phyloP scores from a whole-genome alignment of 2,797 vertebrate species.

The Artibeus lituratus region DNA sequence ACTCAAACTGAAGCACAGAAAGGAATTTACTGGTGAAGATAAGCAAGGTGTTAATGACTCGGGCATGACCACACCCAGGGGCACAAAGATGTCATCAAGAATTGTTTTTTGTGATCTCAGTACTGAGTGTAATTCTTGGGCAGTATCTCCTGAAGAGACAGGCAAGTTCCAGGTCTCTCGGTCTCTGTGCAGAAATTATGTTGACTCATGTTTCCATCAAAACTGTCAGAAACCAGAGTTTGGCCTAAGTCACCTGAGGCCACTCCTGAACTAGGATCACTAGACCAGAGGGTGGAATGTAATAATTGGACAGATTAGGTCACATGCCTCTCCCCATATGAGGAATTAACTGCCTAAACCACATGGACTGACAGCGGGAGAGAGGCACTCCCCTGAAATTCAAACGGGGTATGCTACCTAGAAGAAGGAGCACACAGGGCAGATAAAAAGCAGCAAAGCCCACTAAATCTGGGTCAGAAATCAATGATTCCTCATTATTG shows the following conservation, averaged over 20 bases:
- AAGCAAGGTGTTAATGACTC: neutral
- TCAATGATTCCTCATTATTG: neutral
- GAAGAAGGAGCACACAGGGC: neutral
- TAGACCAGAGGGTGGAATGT: neutral
- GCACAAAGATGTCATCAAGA: neutral
- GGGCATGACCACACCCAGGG: neutral
- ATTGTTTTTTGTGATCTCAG: neutral
- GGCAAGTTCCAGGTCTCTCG: neutral
- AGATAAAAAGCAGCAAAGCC: neutral
- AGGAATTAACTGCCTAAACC: neutral
- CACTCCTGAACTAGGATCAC: neutral
- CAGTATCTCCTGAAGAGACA: neutral
- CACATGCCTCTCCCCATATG: neutral
- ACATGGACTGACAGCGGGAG: neutral
- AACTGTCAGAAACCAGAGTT: neutral
- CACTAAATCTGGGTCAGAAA: neutral
- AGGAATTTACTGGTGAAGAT: neutral
- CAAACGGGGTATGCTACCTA: neutral
- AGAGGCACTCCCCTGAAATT: neutral
- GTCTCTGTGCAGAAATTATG: neutral
- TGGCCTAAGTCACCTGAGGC: neutral
- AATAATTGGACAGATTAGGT: neutral
- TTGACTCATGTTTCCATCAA: neutral
- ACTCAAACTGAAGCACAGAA: neutral
- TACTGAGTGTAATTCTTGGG: neutral